Conservation (phyloP, 1,140 invertebrate genomes). For the Leptinotarsa lineolata region DNA sequence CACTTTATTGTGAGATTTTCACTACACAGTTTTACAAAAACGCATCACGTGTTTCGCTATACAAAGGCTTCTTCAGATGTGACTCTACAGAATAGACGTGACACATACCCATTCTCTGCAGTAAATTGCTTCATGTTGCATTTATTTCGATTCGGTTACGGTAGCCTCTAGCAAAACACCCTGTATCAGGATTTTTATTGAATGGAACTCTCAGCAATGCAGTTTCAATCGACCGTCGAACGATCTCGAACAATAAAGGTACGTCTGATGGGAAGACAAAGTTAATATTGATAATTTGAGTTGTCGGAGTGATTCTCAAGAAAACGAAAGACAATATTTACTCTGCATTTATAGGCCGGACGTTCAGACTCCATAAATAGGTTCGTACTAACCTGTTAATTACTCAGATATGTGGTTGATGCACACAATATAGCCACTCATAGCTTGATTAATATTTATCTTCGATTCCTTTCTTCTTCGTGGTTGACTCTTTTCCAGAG, state of each 20-base stretch:
- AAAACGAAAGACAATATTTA: constrained; percentile 55
- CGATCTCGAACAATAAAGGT: constrained; percentile 41
- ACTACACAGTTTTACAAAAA: no score
- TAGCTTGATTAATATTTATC: constrained; percentile 52
- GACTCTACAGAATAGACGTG: no score
- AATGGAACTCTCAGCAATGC: no score
- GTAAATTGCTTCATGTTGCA: no score
- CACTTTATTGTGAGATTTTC: no score
- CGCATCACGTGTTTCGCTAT: no score
- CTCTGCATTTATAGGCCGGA: constrained; percentile 56
- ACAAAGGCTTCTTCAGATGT: no score
- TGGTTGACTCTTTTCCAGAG: not conserved
- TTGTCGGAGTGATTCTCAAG: constrained; percentile 53
- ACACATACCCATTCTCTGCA: no score
- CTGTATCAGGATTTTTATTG: no score
- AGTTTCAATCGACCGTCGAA: not conserved
- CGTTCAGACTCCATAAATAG: constrained; percentile 55
- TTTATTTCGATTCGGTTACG: no score
- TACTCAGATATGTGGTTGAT: constrained; percentile 55
- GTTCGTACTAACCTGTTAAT: constrained; percentile 56
- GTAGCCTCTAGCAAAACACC: no score
- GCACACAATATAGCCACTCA: constrained; percentile 52
- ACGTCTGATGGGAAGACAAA: constrained; percentile 53
- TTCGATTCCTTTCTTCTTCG: constrained; percentile 39
- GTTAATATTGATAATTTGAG: constrained; percentile 56